These are phyloP conservation scores for Pogona vitticeps DNA, from an alignment of 2,113 vertebrate species.

Conservation along the genomic window DNA sequence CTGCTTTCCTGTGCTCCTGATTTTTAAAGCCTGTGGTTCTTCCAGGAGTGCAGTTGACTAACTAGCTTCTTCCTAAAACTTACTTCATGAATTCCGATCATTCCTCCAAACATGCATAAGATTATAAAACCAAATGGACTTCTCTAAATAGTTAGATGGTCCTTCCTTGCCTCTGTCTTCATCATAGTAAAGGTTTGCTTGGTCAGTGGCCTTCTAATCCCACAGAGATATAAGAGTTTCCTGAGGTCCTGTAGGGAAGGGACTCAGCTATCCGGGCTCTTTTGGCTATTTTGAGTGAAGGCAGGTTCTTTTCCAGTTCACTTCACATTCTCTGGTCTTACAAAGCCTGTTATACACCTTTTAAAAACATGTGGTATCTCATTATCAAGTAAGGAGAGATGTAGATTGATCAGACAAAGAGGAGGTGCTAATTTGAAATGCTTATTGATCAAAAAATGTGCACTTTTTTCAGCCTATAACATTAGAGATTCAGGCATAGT, in stretches of 20 bases:
- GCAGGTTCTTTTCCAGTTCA: not conserved
- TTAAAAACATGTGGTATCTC: not conserved
- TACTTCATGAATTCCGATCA: not conserved
- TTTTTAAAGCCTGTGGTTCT: not conserved
- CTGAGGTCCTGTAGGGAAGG: not conserved
- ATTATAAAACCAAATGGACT: not conserved
- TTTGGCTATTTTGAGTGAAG: not conserved
- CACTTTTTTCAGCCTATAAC: not conserved
- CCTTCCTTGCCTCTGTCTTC: not conserved
- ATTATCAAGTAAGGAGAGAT: not conserved
- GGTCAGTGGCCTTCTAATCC: not conserved
- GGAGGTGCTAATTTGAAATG: not conserved
- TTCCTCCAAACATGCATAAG: not conserved
- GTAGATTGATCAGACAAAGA: not conserved
- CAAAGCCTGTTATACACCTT: not conserved
- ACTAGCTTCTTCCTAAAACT: not conserved
- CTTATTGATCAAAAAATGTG: not conserved
- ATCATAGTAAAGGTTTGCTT: not conserved
- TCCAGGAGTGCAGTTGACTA: not conserved
- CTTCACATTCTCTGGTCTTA: not conserved
- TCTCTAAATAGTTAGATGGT: not conserved
- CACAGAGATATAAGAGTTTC: not conserved
- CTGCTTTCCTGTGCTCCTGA: not conserved
- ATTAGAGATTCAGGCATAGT: not conserved
- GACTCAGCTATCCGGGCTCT: not conserved